phyloP scores from a whole-genome alignment of 2,888 invertebrate genomes.

The Colletes collaris region DNA sequence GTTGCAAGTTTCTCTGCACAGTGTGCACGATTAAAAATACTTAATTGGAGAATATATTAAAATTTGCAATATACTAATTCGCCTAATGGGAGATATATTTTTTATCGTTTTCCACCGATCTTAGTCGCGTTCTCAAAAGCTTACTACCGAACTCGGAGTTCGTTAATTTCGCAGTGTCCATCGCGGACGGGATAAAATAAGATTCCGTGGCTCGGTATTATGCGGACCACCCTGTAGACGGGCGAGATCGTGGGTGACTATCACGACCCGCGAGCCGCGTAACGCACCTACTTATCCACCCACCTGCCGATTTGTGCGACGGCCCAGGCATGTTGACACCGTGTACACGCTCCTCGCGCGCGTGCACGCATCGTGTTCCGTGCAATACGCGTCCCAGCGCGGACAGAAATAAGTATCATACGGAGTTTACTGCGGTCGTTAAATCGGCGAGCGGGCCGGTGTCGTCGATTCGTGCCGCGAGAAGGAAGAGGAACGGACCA shows the following conservation, averaged over 20 bases:
- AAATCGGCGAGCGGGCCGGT: slow-evolving; percentile 21
- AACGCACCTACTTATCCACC: slow-evolving; percentile 51
- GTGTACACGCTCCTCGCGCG: slow-evolving; percentile 26
- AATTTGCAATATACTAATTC: too few species aligned
- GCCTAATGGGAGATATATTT: too few species aligned
- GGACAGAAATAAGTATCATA: slow-evolving; percentile 40
- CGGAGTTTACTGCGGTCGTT: slow-evolving; percentile 37
- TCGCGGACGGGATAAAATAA: background rate
- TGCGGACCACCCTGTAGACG: slow-evolving; percentile 13
- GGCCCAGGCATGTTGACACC: slow-evolving; percentile 30
- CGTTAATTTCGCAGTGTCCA: too few species aligned
- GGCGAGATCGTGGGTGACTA: background rate
- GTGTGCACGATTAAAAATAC: too few species aligned
- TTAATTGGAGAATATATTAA: too few species aligned
- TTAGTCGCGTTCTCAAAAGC: too few species aligned
- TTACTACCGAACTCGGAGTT: too few species aligned
- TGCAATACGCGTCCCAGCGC: slow-evolving; percentile 20
- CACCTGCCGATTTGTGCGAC: slow-evolving; percentile 51
- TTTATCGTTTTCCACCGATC: too few species aligned
- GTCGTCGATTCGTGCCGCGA: slow-evolving; percentile 26
- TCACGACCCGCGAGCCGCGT: slow-evolving; percentile 33
- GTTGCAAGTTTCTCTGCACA: too few species aligned
- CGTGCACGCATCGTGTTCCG: slow-evolving; percentile 18
- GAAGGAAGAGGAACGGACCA: background rate
- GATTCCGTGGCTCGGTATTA: background rate